Evolutionary conservation across 1,140 invertebrate genomes (phyloP).

Genomic region (Achroia grisella): DNA sequence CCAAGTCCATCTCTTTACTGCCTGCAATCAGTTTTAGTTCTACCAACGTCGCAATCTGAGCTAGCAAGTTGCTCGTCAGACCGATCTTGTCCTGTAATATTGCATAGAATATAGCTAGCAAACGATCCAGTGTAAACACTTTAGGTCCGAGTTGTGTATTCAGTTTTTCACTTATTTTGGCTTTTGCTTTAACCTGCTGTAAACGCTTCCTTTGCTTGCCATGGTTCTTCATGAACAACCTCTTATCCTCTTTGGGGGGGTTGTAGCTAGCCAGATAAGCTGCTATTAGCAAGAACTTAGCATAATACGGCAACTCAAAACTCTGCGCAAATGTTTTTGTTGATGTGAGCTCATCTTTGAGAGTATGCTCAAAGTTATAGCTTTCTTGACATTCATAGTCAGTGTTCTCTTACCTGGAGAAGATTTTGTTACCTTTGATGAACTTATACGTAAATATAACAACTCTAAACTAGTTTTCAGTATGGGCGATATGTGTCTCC

Average conservation of each 20-base stretch:
- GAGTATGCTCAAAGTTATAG: constrained; percentile 47
- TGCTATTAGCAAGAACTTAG: constrained; percentile 91
- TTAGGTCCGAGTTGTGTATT: constrained; percentile 83
- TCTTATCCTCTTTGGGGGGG: constrained; percentile 87
- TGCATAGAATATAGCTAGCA: constrained; percentile 93
- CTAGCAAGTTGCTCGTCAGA: constrained; percentile 86
- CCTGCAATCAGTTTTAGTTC: constrained; percentile 80
- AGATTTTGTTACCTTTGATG: constrained; percentile 24
- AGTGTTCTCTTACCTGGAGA: constrained; percentile 46
- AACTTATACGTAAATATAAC: constrained; percentile 82
- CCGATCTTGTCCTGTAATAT: constrained; percentile 89
- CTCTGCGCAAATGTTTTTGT: constrained; percentile 77
- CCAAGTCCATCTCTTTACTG: constrained; percentile 78
- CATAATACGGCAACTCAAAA: constrained; percentile 91
- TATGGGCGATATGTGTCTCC: constrained; percentile 84
- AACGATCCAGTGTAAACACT: constrained; percentile 85
- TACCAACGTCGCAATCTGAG: constrained; percentile 85
- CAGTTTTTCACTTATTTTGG: constrained; percentile 74
- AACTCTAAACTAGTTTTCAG: constrained; percentile 83
- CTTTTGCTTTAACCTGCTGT: constrained; percentile 75
- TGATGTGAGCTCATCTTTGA: constrained; percentile 65
- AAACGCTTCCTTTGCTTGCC: constrained; percentile 76
- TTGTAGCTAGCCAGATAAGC: constrained; percentile 94
- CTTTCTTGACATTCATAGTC: constrained; percentile 13
- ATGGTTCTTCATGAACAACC: constrained; percentile 86